Evolutionary conservation across 64 coral and sea anemone species (phyloP).

Genomic region (Pocillopora verrucosa): DNA sequence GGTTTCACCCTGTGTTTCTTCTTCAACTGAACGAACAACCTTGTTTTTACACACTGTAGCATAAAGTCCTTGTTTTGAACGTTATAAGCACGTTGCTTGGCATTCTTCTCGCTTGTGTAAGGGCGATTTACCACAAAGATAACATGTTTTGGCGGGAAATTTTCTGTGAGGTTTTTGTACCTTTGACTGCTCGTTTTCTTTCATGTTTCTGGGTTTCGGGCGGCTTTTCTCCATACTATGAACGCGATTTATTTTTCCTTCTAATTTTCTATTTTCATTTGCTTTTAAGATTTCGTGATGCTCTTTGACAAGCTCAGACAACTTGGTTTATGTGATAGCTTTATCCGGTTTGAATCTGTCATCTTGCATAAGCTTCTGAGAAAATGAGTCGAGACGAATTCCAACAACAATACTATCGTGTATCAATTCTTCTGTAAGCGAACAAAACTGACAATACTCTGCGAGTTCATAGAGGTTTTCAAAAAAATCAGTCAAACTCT

Average conservation of each 20-base stretch:
- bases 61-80: slow-evolving; percentile 26
- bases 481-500: too few species aligned
- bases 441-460: not conserved
- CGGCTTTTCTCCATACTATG: not conserved
- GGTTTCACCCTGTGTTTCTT: slow-evolving; percentile 3
- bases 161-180: too few species aligned
- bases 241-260: not conserved
- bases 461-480: too few species aligned
- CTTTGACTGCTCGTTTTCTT: too few species aligned
- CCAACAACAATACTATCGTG: slow-evolving; percentile 9
- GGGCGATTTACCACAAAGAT: slow-evolving; percentile 11
- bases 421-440: slow-evolving; percentile 32
- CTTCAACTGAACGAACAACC: not conserved
- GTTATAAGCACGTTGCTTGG: slow-evolving; percentile 18
- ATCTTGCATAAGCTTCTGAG: slow-evolving; percentile 41
- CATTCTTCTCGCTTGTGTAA: slow-evolving; percentile 32
- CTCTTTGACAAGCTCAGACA: slow-evolving; percentile 42
- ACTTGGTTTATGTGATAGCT: not conserved
- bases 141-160: slow-evolving; percentile 18
- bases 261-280: not conserved
- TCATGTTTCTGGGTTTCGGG: not conserved
- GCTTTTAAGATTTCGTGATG: slow-evolving; percentile 8
- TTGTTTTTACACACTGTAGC: slow-evolving; percentile 33
- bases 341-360: slow-evolving; percentile 5
- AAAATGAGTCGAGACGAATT: slow-evolving; percentile 22